Percentiles rank a stretch among this genome's conserved stretches.
phyloP scores from a whole-genome alignment of 1,140 invertebrate species.

The Uloborus diversus region DNA sequence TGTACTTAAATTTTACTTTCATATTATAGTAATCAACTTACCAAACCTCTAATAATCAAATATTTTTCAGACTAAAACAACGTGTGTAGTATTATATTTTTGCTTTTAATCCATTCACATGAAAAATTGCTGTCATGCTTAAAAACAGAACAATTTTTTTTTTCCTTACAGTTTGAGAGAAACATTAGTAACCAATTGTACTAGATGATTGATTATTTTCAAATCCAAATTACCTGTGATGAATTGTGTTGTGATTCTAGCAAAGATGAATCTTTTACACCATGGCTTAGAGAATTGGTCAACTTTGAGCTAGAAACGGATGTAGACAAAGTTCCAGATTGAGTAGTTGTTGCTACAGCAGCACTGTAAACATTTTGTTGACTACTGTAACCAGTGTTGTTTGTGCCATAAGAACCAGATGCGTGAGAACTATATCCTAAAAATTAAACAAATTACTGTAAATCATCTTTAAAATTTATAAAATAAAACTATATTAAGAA shows the following conservation, averaged over 20 bases:
- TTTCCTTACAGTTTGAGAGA: background rate
- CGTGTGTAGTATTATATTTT: too few species aligned
- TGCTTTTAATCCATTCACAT: too few species aligned
- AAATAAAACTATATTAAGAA: too few species aligned
- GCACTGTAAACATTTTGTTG: slow-evolving; percentile 51
- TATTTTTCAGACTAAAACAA: too few species aligned
- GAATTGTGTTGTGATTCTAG: slow-evolving; percentile 51
- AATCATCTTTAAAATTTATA: too few species aligned
- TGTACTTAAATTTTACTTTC: too few species aligned
- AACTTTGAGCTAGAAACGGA: slow-evolving; percentile 43
- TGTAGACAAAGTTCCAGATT: slow-evolving; percentile 39
- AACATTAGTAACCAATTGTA: background rate
- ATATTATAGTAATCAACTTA: too few species aligned
- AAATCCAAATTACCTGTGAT: slow-evolving; percentile 25
- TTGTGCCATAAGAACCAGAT: slow-evolving; percentile 43
- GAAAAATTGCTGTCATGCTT: too few species aligned
- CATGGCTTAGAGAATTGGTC: slow-evolving; percentile 30
- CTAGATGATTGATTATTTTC: too few species aligned
- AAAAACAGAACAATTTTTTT: background rate
- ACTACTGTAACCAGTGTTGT: slow-evolving; percentile 26
- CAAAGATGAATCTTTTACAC: slow-evolving; percentile 46
- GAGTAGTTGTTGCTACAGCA: slow-evolving; percentile 14
- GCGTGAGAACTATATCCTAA: slow-evolving; percentile 41
- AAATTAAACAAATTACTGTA: too few species aligned
- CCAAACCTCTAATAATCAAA: too few species aligned